These are phyloP conservation scores for Pyrocephalus nanus DNA, from an alignment of 2,797 vertebrate genomes.

Conservation along the genomic window DNA sequence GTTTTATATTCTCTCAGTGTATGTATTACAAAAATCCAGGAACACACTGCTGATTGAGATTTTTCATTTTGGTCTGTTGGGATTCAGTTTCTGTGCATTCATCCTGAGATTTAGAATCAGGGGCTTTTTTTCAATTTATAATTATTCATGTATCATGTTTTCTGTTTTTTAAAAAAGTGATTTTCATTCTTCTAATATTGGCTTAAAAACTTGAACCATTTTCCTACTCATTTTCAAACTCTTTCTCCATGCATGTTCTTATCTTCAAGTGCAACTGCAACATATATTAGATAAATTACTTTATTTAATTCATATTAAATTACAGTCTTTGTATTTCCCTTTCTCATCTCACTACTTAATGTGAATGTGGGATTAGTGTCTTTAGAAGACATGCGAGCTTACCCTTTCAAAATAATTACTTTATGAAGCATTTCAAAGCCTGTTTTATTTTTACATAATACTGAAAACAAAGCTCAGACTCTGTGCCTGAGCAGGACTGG, in stretches of 20 bases:
- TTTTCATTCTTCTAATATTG: not conserved
- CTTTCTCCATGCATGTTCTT: not conserved
- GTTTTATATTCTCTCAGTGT: not conserved
- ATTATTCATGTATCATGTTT: not conserved
- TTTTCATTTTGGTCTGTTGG: not conserved
- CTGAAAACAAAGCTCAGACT: not conserved
- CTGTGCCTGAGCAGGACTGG: not conserved
- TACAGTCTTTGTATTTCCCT: not conserved
- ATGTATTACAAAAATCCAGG: not conserved
- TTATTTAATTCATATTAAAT: not conserved
- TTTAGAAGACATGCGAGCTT: not conserved
- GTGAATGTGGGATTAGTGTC: not conserved
- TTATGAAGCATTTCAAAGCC: not conserved
- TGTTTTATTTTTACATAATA: not conserved
- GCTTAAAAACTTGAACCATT: not conserved
- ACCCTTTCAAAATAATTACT: constrained; percentile 16
- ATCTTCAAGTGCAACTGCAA: not conserved
- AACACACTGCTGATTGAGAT: not conserved
- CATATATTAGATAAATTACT: not conserved
- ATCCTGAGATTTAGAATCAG: not conserved
- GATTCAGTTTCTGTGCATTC: not conserved
- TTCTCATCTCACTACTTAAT: not conserved
- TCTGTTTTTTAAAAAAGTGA: not conserved
- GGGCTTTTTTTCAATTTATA: not conserved
- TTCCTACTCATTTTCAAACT: not conserved